Evolutionary conservation across 2,797 vertebrate species (phyloP).

Genomic region (Gobionotothen gibberifrons): DNA sequence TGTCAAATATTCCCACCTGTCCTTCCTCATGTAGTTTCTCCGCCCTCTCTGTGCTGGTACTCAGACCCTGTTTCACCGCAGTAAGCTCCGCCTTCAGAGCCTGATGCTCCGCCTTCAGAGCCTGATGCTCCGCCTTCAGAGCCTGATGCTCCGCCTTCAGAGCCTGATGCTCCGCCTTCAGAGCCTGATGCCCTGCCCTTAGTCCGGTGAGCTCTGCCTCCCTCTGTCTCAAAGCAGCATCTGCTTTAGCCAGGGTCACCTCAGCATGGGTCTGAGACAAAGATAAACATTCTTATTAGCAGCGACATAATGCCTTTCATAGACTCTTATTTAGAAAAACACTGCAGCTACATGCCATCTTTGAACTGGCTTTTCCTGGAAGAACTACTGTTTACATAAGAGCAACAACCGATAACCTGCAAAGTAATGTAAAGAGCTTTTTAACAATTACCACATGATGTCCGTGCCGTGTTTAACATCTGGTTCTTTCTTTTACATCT

Average conservation of each 20-base stretch:
- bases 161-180: slow-evolving; percentile 79
- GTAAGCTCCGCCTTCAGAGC: slow-evolving; percentile 77
- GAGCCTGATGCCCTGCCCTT: slow-evolving; percentile 69
- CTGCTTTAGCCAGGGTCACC: slow-evolving; percentile 83
- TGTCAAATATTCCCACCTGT: slow-evolving; percentile 71
- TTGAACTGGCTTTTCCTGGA: background rate
- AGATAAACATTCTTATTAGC: slow-evolving; percentile 2
- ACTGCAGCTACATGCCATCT: background rate
- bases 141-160: slow-evolving; percentile 74
- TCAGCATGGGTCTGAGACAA: slow-evolving; percentile 80
- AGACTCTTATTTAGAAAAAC: background rate
- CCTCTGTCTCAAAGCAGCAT: slow-evolving; percentile 76
- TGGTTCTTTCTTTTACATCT: background rate
- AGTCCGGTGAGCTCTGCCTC: slow-evolving; percentile 77
- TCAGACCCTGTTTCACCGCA: slow-evolving; percentile 79
- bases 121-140: slow-evolving; percentile 76
- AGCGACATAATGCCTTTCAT: background rate
- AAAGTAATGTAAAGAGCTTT: background rate
- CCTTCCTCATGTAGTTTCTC: slow-evolving; percentile 80
- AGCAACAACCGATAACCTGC: background rate
- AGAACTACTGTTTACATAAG: background rate
- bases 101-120: slow-evolving; percentile 73
- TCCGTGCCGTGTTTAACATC: background rate
- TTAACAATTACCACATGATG: slow-evolving; percentile 12
- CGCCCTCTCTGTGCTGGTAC: slow-evolving; percentile 74